Conservation (phyloP, 2,797 vertebrate species). For the Miichthys miiuy region DNA sequence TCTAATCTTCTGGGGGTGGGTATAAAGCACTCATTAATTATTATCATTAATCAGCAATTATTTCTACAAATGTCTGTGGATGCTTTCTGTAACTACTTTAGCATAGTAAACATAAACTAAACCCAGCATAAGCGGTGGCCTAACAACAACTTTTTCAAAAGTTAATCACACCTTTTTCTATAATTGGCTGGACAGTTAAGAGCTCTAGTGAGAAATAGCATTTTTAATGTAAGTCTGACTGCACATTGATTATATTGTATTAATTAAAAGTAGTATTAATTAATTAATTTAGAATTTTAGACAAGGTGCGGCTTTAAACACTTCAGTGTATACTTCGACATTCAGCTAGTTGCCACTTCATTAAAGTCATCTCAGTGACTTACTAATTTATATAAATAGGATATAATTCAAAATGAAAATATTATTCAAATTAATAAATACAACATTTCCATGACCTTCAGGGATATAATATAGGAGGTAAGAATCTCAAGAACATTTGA, state of each 20-base stretch:
- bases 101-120: no score
- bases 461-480: neutral
- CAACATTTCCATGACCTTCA: neutral
- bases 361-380: neutral
- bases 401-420: neutral
- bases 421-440: neutral
- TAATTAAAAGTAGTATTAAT: constrained; percentile 1
- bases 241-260: neutral
- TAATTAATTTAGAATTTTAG: neutral
- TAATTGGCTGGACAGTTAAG: neutral
- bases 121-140: no score
- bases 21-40: no score
- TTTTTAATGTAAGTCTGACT: neutral
- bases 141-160: neutral
- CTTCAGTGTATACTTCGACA: neutral
- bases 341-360: neutral
- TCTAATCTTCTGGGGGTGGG: no score
- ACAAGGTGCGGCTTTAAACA: neutral
- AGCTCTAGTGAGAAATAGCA: neutral
- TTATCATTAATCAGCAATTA: no score
- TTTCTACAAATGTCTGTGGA: no score
- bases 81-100: no score
- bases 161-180: neutral
- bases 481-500: neutral
- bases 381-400: neutral